Evolutionary conservation across 2,113 vertebrate species (phyloP), one percentile per base, ranked within the genome.

Genomic region (Sinocyclocheilus grahami): DNA sequence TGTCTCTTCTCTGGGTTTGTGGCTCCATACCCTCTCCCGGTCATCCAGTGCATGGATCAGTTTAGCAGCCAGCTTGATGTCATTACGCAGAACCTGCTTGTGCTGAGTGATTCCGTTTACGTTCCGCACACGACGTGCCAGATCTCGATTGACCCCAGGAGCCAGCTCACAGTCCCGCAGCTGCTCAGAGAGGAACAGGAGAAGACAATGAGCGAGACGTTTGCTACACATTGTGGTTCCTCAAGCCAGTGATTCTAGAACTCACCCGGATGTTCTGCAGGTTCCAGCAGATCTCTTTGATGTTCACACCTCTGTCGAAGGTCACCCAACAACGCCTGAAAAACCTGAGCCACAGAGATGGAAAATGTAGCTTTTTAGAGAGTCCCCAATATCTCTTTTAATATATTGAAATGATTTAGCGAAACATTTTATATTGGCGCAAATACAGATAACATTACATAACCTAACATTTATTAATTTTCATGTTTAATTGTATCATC

Each of bases 271-370:
- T 98, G 86, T 98, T 98, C 92, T 98, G 97, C 53, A 98, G 93
- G 86, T 96, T 97, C 97, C 97, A 98, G 85, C 97, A 98, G 87
- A 97, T 96, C 79, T 98, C 97, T 88, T 98, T 98, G 90, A 98
- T 98, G 92, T 96, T 97, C 78, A 97, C 95, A 0, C 96, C 96
- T 3, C 97, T 95, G 87, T 98, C 96, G 86, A 98, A 98, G 0
- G 97, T 98, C 76, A 97, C 96, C 96, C 97, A 98, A 79, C 96
- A 97, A 42, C 96, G 96, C 20, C 97, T 93, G 91, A 96, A 97
- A 92, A 98, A 98, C 90, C 97, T 98, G 89, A 8, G 13, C 4
- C 10, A 76, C 12, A 33, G 24, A 48, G 0, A 71, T 37, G 30
- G 7, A 71, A 16, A 14, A 14, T 67, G 10, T 18, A 8, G 65